Evolutionary conservation across 1,140 invertebrate genomes (phyloP), one percentile per base, ranked within the genome.

Genomic region (Cotesia glomerata): DNA sequence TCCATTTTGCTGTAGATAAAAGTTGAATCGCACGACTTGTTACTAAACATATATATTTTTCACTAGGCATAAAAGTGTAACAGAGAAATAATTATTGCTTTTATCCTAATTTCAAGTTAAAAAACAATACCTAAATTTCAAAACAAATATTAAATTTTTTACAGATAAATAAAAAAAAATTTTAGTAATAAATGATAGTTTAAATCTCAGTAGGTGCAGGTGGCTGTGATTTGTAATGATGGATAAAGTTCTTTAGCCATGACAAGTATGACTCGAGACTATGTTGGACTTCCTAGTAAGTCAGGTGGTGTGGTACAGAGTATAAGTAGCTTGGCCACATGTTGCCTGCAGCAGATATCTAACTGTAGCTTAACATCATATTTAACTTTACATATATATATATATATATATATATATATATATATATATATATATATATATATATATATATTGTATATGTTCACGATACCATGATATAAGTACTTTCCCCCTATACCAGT

Each of bases 311-410:
- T 45, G 8, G 39, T 45, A 11, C 11, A 45, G 39, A 11, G 39
- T 45, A 45, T 54, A 64, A 62, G 62, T 52, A 16, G 62, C 69
- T 64, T 65, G 34, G 69, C 69, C 69, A 71, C 62, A 71, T 71
- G 69, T 71, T 71, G 39, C 7, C 39, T 45, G 3, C 11, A 45
- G 39, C 39, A 45, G 39, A 64, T 51, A 61, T 52, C 34, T 71
- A 64, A 71, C 69, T 71, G 69, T 71, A 64, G 64, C 64, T 45
- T 45, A 3, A 63, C 26, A 26, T 26, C 26, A 26, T 26, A 26
- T 26, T 26, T 26, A 26, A 26, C 26, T 26, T 7, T 45, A 45
- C 39, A 45, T 45, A 11, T 45, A 45, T 8, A 8, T 39, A 39
- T 39, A 39, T 2, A 39, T 39, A 39, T 39, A 39, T 8, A 39